A percentile compares a stretch with the other conserved stretches of the same genome.
These are phyloP conservation scores for Petrolisthes cinctipes DNA, from an alignment of 2,888 invertebrate species.

Conservation along the genomic window DNA sequence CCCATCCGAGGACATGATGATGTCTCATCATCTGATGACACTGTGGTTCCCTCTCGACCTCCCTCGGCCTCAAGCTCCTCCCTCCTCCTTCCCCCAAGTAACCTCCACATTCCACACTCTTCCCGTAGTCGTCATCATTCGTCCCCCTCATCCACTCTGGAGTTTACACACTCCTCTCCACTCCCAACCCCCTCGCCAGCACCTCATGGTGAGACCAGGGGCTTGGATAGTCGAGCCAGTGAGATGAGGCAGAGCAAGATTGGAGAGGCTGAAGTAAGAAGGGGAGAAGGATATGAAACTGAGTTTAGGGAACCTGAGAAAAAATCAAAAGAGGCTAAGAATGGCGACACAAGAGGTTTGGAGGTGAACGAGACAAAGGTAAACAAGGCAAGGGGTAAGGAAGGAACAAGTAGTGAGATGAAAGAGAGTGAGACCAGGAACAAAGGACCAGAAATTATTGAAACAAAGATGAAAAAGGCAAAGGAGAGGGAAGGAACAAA, in stretches of 20 bases:
- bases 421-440: not conserved
- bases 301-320: too few relatives aligned
- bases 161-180: not conserved
- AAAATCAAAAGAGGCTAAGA: not conserved
- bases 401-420: not conserved
- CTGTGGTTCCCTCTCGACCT: conserved; percentile 36
- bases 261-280: not conserved
- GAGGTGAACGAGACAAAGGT: not conserved
- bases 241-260: not conserved
- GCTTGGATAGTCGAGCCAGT: not conserved
- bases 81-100: conserved; percentile 22
- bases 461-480: not conserved
- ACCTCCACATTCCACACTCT: not conserved
- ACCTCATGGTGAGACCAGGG: not conserved
- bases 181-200: not conserved
- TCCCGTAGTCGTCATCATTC: conserved; percentile 50
- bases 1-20: conserved; percentile 19
- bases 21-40: conserved; percentile 39
- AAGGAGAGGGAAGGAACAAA: not conserved
- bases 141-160: conserved; percentile 30
- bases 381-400: not conserved
- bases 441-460: not conserved
- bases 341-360: too few relatives aligned
- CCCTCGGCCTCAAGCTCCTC: conserved; percentile 30
- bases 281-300: not conserved